phyloP scores from a whole-genome alignment of 2,888 invertebrate genomes.

The Diadromus collaris region DNA sequence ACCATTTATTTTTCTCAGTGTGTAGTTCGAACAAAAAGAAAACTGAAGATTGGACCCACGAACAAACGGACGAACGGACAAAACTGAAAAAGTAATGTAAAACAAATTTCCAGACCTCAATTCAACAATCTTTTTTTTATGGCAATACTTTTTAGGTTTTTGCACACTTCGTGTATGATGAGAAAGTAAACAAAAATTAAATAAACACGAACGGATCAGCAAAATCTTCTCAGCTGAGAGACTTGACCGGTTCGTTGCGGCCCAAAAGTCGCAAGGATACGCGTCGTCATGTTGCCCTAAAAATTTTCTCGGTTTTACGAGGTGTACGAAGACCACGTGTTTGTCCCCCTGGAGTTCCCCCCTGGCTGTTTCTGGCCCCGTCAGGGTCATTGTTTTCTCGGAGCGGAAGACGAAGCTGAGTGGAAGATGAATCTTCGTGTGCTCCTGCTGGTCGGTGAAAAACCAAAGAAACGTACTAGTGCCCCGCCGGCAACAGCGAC shows the following conservation, averaged over 20 bases:
- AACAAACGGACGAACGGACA: neutral
- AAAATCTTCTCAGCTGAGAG: conserved; percentile 30
- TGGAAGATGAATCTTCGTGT: conserved; percentile 21
- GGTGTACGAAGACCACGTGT: conserved; percentile 55
- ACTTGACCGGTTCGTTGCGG: conserved; percentile 11
- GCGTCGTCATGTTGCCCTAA: conserved; percentile 36
- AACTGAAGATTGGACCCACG: neutral
- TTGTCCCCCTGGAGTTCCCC: conserved; percentile 28
- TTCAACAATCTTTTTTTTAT: neutral
- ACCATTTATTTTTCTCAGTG: too few relatives aligned
- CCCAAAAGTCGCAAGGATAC: conserved; percentile 37
- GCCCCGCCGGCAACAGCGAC: conserved; percentile 19
- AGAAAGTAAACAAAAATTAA: neutral
- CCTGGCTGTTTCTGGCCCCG: conserved; percentile 35
- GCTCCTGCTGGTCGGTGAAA: conserved; percentile 52
- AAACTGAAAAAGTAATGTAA: neutral
- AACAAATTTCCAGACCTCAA: neutral
- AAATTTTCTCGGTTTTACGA: conserved; percentile 25
- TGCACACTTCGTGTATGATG: neutral
- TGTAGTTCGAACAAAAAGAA: neutral
- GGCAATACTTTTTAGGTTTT: neutral
- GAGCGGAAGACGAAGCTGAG: conserved; percentile 31
- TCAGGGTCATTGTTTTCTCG: conserved; percentile 58
- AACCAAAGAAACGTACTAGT: conserved; percentile 55
- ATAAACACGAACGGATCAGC: neutral